phyloP scores from a whole-genome alignment of 2,797 vertebrate species.

The Australoheros facetus region DNA sequence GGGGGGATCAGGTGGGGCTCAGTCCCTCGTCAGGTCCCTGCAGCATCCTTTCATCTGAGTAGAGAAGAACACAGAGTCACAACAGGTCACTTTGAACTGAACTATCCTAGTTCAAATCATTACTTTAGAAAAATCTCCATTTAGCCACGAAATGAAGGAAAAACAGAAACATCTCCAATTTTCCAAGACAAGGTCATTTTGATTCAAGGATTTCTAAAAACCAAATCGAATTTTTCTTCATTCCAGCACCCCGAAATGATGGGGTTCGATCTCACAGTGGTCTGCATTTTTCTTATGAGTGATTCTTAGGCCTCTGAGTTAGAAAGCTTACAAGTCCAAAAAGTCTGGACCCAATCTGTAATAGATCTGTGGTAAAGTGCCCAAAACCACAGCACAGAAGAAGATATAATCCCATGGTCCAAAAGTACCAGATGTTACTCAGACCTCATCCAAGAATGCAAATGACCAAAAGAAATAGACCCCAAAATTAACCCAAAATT shows the following conservation, averaged over 20 bases:
- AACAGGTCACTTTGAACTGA: not conserved
- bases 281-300: not conserved
- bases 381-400: not conserved
- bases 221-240: not conserved
- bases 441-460: not conserved
- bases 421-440: not conserved
- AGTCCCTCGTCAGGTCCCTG: conserved; percentile 67
- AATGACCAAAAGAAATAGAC: not conserved
- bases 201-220: not conserved
- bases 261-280: not conserved
- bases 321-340: not conserved
- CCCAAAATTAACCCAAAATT: not conserved
- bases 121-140: not conserved
- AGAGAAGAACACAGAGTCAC: not conserved
- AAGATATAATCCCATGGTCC: not conserved
- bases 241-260: not conserved
- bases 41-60: conserved; percentile 78
- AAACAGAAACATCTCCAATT: not conserved
- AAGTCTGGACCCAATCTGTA: not conserved
- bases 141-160: not conserved
- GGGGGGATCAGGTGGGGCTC: conserved; percentile 77
- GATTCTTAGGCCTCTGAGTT: not conserved
- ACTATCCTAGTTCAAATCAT: not conserved
- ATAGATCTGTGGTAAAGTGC: not conserved
- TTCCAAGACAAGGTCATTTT: not conserved